Evolutionary conservation across 2,888 invertebrate genomes (phyloP).

Genomic region (Dryococelus australis): DNA sequence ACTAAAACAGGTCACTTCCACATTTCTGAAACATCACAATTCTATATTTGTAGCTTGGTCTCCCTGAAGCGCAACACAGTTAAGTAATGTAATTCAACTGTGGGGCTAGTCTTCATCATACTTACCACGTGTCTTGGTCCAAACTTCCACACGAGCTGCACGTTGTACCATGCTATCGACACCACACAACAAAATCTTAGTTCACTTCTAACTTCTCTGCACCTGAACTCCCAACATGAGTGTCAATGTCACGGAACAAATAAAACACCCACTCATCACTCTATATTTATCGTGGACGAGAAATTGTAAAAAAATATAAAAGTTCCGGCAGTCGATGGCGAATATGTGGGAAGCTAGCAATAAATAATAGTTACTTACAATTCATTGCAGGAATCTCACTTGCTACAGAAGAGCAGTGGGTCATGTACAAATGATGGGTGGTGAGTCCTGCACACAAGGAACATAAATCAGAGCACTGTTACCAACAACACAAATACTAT

Average conservation of each 20-base stretch:
- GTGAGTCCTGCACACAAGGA: not conserved
- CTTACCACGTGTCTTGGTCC: no score
- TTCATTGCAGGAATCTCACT: not conserved
- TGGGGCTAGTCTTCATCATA: no score
- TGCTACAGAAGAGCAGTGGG: not conserved
- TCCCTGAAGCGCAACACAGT: no score
- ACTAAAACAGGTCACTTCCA: no score
- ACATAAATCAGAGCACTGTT: no score
- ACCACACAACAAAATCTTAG: not conserved
- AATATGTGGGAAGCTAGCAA: not conserved
- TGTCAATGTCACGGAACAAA: not conserved
- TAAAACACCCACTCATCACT: not conserved
- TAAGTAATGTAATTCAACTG: no score
- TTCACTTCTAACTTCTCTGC: not conserved
- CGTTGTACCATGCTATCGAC: no score
- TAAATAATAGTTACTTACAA: constrained; percentile 16
- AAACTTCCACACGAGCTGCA: not conserved
- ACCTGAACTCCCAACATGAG: not conserved
- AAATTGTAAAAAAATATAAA: not conserved
- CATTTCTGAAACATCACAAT: no score
- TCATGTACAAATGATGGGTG: not conserved
- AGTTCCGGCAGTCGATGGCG: not conserved
- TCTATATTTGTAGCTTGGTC: no score
- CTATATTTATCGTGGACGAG: not conserved
- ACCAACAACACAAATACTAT: no score